A percentile compares a stretch with the other conserved stretches of the same genome.
Conservation (phyloP, 2,113 vertebrate species). For the Speoplatyrhinus poulsoni region DNA sequence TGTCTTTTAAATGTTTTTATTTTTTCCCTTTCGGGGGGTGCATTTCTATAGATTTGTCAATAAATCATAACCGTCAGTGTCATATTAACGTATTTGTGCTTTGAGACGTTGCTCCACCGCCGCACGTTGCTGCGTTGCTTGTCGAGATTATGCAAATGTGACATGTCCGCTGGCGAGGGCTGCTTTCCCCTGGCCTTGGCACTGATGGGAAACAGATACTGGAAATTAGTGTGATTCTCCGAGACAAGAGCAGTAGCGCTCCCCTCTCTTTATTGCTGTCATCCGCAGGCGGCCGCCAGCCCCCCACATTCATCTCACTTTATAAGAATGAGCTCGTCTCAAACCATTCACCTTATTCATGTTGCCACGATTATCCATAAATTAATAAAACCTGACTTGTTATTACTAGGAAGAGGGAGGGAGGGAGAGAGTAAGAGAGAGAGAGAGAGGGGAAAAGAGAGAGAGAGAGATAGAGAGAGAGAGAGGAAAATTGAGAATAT, state of each 20-base stretch:
- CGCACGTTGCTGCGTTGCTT: background rate
- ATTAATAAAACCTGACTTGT: conserved; percentile 86
- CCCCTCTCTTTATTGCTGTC: conserved; percentile 53
- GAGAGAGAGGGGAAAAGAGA: conserved; percentile 74
- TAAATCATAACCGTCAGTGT: conserved; percentile 2
- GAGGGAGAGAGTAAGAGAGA: background rate
- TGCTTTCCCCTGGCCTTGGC: conserved; percentile 40
- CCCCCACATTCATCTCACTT: conserved; percentile 65
- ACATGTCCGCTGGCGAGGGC: conserved; percentile 7
- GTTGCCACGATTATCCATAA: conserved; percentile 76
- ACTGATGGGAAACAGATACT: conserved; percentile 61
- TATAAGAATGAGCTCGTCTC: conserved; percentile 62
- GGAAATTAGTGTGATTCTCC: conserved; percentile 58
- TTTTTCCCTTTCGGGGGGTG: too few relatives aligned
- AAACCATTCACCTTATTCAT: conserved; percentile 68
- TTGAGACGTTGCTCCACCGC: conserved; percentile 7
- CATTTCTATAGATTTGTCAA: too few relatives aligned
- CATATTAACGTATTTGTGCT: background rate
- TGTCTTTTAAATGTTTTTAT: too few relatives aligned
- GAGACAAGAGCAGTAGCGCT: conserved; percentile 43
- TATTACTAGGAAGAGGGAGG: conserved; percentile 87
- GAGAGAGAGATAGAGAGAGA: conserved; percentile 78
- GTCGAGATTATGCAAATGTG: conserved; percentile 6
- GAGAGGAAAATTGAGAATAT: conserved; percentile 75
- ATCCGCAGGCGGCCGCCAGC: conserved; percentile 47